phyloP scores from a whole-genome alignment of 2,888 invertebrate genomes.

The Oasisia sp. region DNA sequence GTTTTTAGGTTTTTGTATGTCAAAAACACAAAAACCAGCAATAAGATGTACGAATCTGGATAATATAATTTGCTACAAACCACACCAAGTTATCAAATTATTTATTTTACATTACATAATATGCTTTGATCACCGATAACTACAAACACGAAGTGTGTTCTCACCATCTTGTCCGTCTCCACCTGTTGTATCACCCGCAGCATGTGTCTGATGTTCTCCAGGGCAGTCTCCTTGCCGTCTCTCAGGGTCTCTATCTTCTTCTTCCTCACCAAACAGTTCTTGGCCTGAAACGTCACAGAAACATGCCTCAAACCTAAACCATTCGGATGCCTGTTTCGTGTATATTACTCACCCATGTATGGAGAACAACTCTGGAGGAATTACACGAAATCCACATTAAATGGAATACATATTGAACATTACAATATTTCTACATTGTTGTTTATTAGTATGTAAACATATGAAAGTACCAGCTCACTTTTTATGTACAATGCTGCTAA shows the following conservation, averaged over 20 bases:
- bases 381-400: no score
- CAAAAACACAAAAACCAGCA: no score
- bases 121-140: neutral
- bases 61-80: no score
- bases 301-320: neutral
- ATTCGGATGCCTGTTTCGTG: neutral
- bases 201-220: conserved; percentile 36
- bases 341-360: no score
- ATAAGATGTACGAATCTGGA: no score
- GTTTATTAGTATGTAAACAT: no score
- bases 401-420: no score
- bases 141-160: neutral
- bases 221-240: conserved; percentile 33
- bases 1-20: no score
- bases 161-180: conserved; percentile 41
- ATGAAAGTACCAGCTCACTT: no score
- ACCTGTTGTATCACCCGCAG: conserved; percentile 36
- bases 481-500: no score
- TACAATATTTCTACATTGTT: no score
- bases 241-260: conserved; percentile 30
- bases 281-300: conserved; percentile 34
- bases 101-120: neutral
- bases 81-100: neutral
- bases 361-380: no score
- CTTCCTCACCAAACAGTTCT: conserved; percentile 36